Evolutionary conservation across 2,797 vertebrate genomes (phyloP), one percentile per base, ranked within the genome.

Genomic region (Alauda arvensis): DNA sequence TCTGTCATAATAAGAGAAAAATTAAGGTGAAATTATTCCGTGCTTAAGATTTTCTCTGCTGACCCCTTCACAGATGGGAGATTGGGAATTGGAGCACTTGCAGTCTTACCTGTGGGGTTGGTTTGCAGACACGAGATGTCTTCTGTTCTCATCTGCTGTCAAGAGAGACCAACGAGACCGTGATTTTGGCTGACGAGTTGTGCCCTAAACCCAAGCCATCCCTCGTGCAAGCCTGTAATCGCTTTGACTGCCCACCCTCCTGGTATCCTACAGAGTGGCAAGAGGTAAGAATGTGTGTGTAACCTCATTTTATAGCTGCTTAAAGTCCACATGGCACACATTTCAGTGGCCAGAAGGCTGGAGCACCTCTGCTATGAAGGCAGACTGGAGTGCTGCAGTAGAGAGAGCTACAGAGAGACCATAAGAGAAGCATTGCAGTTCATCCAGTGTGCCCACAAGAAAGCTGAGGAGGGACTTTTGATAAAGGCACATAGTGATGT

Each of bases 101-200:
- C 92, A 99, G 98, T 60, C 97, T 98, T 78, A 98, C 98, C 28
- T 99, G 99, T 84, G 99, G 99, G 9, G 98, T 99, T 55, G 99
- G 99, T 77, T 96, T 99, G 55, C 98, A 98, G 95, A 99, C 98
- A 67, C 97, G 99, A 48, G 95, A 97, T 16, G 98, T 99, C 91
- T 95, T 96, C 65, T 99, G 99, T 79, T 96, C 96, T 69, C 98
- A 98, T 72, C 97, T 96, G 12, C 97, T 98, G 14, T 98, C 97
- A 87, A 95, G 96, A 81, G 97, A 98, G 84, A 97, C 96, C 88
- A 98, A 98, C 15, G 97, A 95, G 57, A 98, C 98, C 0, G 93
- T 97, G 66, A 95, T 97, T 83, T 93, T 98, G 89, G 97, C 96
- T 61, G 98, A 98, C 15, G 97, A 97, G 75, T 95, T 98, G 70